Base-by-base conservation (phyloP, 2,113 vertebrate species). In the Periophthalmus modestus region DNA sequence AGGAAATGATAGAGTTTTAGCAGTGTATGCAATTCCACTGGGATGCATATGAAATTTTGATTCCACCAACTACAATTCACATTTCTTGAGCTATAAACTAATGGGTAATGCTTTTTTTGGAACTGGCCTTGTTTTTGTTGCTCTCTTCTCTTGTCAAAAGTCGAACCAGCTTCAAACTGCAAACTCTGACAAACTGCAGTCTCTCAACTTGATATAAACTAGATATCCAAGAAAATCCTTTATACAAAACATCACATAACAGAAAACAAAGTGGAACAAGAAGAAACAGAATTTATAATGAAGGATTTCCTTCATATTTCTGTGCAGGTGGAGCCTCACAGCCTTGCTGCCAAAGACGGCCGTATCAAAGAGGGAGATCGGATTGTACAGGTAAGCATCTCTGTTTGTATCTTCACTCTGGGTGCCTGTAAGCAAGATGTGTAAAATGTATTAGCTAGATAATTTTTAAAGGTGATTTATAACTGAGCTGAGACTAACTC, bases 311-410 rank as follows among this genome's bases (percentile, higher is more conserved):
- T 65, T 62, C 28, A 7, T 66, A 19, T 66, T 80, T 77, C 69
- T 69, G 46, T 82, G 62, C 87, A 99, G 97, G 94, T 99, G 81
- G 96, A 95, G 85, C 95, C 95, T 4, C 95, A 98, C 77, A 97
- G 97, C 83, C 96, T 98, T 66, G 96, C 97, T 58, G 96, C 96
- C 57, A 94, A 91, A 92, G 96, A 98, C 0, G 97, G 97, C 13
- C 95, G 95, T 62, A 98, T 98, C 85, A 94, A 94, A 72, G 95
- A 98, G 85, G 97, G 97, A 72, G 97, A 99, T 84, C 94, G 96
- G 16, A 99, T 99, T 90, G 89, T 99, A 80, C 97, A 98, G 92
- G 97, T 98, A 91, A 16, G 57, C 54, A 15, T 34, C 23, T 23
- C 57, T 0, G 18, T 52, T 43, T 52, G 16, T 57, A 11, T 23